Evolutionary conservation across 2,797 vertebrate genomes (phyloP).

Genomic region (Coccyzus lansbergi): DNA sequence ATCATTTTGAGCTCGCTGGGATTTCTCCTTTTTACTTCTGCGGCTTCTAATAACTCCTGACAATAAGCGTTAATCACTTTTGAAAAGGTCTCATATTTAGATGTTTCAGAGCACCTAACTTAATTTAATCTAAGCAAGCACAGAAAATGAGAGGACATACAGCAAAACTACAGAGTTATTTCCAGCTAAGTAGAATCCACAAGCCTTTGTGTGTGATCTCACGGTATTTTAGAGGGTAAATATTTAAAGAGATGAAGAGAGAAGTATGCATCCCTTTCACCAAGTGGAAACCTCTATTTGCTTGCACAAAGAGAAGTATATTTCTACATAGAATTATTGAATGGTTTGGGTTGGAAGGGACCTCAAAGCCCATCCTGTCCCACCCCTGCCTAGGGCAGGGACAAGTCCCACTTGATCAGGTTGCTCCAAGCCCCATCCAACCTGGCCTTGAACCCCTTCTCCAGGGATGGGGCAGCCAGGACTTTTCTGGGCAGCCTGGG

Average conservation of each 20-base stretch:
- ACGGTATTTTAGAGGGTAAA: neutral
- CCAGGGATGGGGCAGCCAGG: too few relatives aligned
- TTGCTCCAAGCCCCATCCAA: too few relatives aligned
- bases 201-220: neutral
- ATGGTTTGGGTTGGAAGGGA: too few relatives aligned
- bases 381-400: too few relatives aligned
- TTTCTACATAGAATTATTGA: neutral
- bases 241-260: neutral
- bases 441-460: too few relatives aligned
- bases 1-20: neutral
- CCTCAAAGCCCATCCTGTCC: too few relatives aligned
- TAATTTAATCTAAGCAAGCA: neutral
- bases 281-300: neutral
- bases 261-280: neutral
- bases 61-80: slow-evolving; percentile 7
- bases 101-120: neutral
- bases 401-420: too few relatives aligned
- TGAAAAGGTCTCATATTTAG: slow-evolving; percentile 8
- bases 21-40: slow-evolving; percentile 13
- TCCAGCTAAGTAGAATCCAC: neutral
- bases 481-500: too few relatives aligned
- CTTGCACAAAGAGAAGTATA: neutral
- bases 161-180: neutral
- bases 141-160: neutral
- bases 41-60: slow-evolving; percentile 17